Conservation (phyloP, 1,140 invertebrate species). For the Onthophagus taurus region DNA sequence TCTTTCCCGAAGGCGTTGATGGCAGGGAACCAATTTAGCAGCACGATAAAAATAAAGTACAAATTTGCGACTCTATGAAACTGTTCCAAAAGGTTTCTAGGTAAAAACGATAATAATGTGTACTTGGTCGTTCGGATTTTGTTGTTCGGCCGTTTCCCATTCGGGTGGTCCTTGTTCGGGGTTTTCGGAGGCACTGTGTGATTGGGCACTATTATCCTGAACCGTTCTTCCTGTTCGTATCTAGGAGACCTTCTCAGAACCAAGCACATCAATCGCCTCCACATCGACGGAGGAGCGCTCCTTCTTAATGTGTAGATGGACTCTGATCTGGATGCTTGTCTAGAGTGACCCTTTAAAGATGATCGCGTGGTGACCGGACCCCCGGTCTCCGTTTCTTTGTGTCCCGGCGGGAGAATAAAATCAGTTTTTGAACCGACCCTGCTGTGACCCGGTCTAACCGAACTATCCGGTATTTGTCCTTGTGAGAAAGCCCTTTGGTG, state of each 20-base stretch:
- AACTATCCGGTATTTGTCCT: constrained; percentile 56
- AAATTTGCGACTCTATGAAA: constrained; percentile 96
- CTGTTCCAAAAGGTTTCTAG: constrained; percentile 95
- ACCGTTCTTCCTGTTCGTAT: constrained; percentile 54
- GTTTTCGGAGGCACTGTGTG: constrained; percentile 71
- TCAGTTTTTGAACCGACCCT: constrained; percentile 76
- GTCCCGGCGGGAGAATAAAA: constrained; percentile 74
- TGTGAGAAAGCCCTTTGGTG: constrained; percentile 80
- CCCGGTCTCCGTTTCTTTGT: constrained; percentile 48
- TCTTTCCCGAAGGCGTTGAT: constrained; percentile 95
- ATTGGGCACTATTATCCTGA: constrained; percentile 69
- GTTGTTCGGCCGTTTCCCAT: constrained; percentile 69
- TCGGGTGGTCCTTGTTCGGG: constrained; percentile 70
- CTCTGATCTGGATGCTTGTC: constrained; percentile 66
- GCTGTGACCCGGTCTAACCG: constrained; percentile 53
- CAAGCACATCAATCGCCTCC: constrained; percentile 54
- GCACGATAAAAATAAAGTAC: constrained; percentile 95
- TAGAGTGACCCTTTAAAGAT: constrained; percentile 48
- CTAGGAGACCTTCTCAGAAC: constrained; percentile 41
- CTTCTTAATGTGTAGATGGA: constrained; percentile 80
- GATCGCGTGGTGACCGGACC: constrained; percentile 40
- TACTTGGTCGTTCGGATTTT: constrained; percentile 94
- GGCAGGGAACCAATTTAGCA: constrained; percentile 89
- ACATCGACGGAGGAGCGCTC: constrained; percentile 55
- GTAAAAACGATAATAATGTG: constrained; percentile 85